Percentiles rank a stretch among this genome's conserved stretches.
These are phyloP conservation scores for Amphiprion ocellaris DNA, from an alignment of 2,113 vertebrate genomes.

Conservation along the genomic window DNA sequence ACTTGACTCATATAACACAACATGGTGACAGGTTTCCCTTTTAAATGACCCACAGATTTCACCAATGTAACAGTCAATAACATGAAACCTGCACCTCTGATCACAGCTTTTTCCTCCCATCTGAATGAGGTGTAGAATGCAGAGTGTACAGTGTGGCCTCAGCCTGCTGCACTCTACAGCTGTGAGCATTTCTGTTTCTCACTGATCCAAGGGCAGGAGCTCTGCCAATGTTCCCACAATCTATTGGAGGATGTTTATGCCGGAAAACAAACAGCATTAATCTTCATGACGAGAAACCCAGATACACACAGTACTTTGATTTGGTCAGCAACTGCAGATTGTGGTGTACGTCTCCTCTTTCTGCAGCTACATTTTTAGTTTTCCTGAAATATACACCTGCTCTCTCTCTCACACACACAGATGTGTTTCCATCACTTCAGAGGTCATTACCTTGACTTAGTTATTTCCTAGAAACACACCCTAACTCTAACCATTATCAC, in stretches of 20 bases:
- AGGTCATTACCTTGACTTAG: not conserved
- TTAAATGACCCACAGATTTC: not conserved
- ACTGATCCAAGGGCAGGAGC: slow-evolving; percentile 46
- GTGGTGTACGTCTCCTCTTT: slow-evolving; percentile 10
- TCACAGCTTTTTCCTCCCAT: slow-evolving; percentile 2
- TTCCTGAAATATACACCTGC: slow-evolving; percentile 32
- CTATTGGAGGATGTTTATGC: slow-evolving; percentile 51
- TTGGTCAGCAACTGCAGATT: slow-evolving; percentile 29
- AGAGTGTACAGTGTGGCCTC: not conserved
- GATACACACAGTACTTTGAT: slow-evolving; percentile 8
- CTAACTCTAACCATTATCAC: not conserved
- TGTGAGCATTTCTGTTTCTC: slow-evolving; percentile 46
- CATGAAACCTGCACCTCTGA: slow-evolving; percentile 7
- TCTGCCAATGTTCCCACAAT: slow-evolving; percentile 39
- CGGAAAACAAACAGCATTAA: slow-evolving; percentile 61
- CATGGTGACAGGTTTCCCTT: too few relatives aligned
- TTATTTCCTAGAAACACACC: not conserved
- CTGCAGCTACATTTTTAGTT: slow-evolving; percentile 31
- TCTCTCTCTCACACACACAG: slow-evolving; percentile 6
- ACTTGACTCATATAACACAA: too few relatives aligned
- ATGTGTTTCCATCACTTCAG: not conserved
- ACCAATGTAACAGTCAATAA: not conserved
- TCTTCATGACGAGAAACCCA: slow-evolving; percentile 41
- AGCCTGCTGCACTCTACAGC: slow-evolving; percentile 25
- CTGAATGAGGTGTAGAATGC: not conserved